Evolutionary conservation across 2,888 invertebrate species (phyloP).

Genomic region (Ectropis crepuscularia): DNA sequence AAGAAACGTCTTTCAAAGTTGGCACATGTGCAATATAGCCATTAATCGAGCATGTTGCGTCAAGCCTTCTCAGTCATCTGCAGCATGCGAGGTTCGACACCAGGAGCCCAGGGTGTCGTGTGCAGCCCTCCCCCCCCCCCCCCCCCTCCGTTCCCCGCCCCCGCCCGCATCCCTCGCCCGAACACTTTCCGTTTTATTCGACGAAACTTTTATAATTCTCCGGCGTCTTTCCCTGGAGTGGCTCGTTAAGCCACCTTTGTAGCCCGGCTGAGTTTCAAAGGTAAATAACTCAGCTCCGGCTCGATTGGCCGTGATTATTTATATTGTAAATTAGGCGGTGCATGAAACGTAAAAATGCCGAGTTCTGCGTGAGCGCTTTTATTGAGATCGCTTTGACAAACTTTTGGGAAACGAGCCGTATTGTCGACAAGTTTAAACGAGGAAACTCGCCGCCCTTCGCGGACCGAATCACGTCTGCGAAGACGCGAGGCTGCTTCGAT

Average conservation of each 20-base stretch:
- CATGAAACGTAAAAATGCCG: constrained; percentile 42
- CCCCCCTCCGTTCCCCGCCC: constrained; percentile 44
- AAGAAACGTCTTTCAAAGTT: too few relatives aligned
- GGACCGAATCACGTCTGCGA: background rate
- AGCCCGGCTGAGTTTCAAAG: constrained; percentile 55
- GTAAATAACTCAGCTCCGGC: constrained; percentile 64
- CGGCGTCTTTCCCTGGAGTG: constrained; percentile 51
- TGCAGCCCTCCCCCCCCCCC: constrained; percentile 40
- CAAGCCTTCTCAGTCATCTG: too few relatives aligned
- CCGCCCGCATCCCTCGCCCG: constrained; percentile 50
- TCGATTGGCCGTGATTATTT: constrained; percentile 66
- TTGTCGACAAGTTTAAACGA: constrained; percentile 32
- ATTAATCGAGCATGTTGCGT: constrained; percentile 30
- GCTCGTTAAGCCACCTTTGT: constrained; percentile 72
- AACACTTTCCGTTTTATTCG: constrained; percentile 55
- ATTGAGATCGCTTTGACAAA: constrained; percentile 35
- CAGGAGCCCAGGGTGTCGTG: constrained; percentile 40
- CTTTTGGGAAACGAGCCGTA: constrained; percentile 37
- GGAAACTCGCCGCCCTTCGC: constrained; percentile 15
- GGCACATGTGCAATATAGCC: constrained; percentile 22
- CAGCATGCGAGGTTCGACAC: too few relatives aligned
- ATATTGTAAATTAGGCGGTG: constrained; percentile 64
- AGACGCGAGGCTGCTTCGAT: constrained; percentile 1
- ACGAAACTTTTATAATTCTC: constrained; percentile 60
- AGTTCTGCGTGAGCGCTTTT: constrained; percentile 31